Evolutionary conservation across 2,113 vertebrate genomes (phyloP).

Genomic region (Formicarius rufipectus): DNA sequence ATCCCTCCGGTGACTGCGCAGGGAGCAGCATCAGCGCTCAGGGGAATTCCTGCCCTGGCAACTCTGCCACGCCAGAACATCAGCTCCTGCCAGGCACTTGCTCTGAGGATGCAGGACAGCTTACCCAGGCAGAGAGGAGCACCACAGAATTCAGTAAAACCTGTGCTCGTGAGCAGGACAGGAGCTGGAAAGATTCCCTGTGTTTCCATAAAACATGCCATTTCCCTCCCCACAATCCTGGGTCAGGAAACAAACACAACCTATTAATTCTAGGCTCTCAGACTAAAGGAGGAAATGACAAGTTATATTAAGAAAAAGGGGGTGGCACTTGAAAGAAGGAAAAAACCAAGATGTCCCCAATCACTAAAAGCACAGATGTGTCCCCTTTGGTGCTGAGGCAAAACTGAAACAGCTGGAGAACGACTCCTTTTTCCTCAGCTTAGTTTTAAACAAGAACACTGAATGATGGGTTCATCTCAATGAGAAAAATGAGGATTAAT

Average conservation of each 20-base stretch:
- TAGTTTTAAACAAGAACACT: background rate
- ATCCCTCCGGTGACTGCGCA: background rate
- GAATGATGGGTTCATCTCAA: background rate
- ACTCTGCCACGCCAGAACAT: background rate
- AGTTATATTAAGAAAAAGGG: conserved; percentile 35
- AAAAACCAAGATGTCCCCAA: background rate
- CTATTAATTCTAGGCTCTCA: conserved; percentile 31
- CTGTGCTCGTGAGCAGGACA: background rate
- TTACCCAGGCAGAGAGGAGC: background rate
- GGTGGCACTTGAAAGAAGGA: background rate
- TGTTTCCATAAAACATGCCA: conserved; percentile 33
- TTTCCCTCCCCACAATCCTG: conserved; percentile 57
- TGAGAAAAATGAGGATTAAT: background rate
- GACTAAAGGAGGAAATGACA: conserved; percentile 51
- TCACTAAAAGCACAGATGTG: background rate
- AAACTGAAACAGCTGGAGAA: background rate
- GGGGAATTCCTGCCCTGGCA: background rate
- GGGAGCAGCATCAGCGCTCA: background rate
- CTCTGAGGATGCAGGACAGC: background rate
- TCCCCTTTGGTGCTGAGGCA: background rate
- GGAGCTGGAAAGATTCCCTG: conserved; percentile 32
- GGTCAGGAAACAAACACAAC: conserved; percentile 48
- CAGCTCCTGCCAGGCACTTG: background rate
- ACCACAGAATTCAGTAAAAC: background rate
- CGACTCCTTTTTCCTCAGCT: background rate